These are phyloP conservation scores for Leucosticte australis DNA, from an alignment of 2,113 vertebrate genomes.

Conservation along the genomic window DNA sequence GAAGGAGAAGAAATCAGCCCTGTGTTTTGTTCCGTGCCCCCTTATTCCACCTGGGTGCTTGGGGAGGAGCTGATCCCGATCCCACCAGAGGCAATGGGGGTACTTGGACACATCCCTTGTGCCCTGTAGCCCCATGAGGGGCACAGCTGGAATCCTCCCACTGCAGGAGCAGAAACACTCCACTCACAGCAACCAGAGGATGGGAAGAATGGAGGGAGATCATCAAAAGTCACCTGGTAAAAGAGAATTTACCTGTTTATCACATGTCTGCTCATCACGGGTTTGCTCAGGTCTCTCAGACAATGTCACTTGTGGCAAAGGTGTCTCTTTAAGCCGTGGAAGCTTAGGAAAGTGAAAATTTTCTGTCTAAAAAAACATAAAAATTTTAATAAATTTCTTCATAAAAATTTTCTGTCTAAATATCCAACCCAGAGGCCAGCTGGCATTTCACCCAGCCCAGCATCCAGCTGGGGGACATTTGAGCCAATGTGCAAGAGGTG, in stretches of 20 bases:
- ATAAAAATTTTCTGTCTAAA: not conserved
- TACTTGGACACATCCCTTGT: fast-evolving
- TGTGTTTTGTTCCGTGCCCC: not conserved
- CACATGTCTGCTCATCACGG: fast-evolving
- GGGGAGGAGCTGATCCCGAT: not conserved
- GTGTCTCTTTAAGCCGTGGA: not conserved
- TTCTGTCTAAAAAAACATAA: not conserved
- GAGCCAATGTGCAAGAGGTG: fast-evolving
- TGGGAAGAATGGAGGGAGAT: not conserved
- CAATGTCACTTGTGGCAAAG: not conserved
- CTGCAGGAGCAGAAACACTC: not conserved
- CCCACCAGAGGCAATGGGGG: fast-evolving
- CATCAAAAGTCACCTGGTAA: not conserved
- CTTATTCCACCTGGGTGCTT: not conserved
- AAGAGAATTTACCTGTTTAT: not conserved
- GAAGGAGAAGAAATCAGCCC: not conserved
- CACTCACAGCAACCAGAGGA: not conserved
- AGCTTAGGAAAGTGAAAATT: not conserved
- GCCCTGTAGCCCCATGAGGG: fast-evolving
- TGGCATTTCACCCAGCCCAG: not conserved
- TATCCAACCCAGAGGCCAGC: fast-evolving
- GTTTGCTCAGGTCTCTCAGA: not conserved
- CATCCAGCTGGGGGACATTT: fast-evolving
- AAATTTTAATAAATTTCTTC: not conserved
- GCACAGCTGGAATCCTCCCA: not conserved